Evolutionary conservation across 2,888 invertebrate genomes (phyloP).

Genomic region (Oligia latruncula): DNA sequence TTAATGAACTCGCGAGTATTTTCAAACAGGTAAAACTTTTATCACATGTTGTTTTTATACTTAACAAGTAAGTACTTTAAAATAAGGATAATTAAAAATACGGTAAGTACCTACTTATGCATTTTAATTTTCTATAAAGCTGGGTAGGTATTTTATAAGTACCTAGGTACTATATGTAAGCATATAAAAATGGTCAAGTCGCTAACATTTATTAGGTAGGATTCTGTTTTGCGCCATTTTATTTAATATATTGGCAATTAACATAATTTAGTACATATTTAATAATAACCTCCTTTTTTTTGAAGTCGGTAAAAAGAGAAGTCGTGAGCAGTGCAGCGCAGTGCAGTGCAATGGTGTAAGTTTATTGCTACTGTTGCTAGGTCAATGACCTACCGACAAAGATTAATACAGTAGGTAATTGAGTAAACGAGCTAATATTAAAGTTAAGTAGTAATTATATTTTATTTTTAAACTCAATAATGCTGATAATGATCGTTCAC

Average conservation of each 20-base stretch:
- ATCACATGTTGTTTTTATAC: too few relatives aligned
- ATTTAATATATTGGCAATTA: background rate
- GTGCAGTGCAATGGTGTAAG: background rate
- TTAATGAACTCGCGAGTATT: too few relatives aligned
- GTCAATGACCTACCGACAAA: background rate
- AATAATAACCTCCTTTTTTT: background rate
- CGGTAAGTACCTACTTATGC: background rate
- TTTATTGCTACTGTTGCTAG: background rate
- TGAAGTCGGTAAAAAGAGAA: background rate
- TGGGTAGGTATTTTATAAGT: background rate
- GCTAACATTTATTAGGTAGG: background rate
- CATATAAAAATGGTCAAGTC: background rate
- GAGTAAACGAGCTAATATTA: slow-evolving; percentile 17
- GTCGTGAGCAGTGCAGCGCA: background rate
- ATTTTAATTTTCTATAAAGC: background rate
- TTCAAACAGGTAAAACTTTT: too few relatives aligned
- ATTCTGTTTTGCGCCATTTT: background rate
- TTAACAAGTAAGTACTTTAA: background rate
- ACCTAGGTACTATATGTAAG: background rate
- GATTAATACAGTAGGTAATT: slow-evolving; percentile 9
- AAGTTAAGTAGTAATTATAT: slow-evolving; percentile 4
- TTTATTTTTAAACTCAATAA: slow-evolving; percentile 33
- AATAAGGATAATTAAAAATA: background rate
- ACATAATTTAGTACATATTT: background rate
- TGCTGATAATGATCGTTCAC: slow-evolving; percentile 28